Evolutionary conservation across 2,113 vertebrate species (phyloP).

Genomic region (Marcusenius ussheri): DNA sequence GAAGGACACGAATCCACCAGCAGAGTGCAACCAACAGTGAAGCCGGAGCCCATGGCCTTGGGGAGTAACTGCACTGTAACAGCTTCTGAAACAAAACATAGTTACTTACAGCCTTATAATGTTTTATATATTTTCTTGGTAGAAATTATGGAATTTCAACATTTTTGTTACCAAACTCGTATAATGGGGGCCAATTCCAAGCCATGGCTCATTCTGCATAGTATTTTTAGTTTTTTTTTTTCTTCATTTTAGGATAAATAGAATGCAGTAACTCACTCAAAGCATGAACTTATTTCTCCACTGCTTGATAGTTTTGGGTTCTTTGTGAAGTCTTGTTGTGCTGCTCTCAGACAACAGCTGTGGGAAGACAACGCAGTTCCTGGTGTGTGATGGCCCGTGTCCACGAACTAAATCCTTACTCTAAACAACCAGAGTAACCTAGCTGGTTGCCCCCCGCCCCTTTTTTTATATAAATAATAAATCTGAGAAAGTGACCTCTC

Average conservation of each 20-base stretch:
- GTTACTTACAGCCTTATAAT: conserved; percentile 96
- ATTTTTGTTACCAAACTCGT: conserved; percentile 77
- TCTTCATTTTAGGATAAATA: conserved; percentile 63
- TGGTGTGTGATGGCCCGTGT: conserved; percentile 20
- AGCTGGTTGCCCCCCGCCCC: conserved; percentile 24
- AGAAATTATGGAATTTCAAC: conserved; percentile 73
- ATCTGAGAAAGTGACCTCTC: conserved; percentile 53
- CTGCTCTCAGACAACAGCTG: conserved; percentile 84
- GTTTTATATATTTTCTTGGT: conserved; percentile 98
- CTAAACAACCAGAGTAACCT: conserved; percentile 63
- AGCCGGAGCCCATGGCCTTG: conserved; percentile 74
- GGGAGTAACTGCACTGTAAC: conserved; percentile 94
- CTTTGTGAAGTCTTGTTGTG: conserved; percentile 79
- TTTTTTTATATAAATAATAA: background rate
- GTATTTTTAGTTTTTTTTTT: conserved; percentile 66
- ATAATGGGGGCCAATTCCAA: conserved; percentile 71
- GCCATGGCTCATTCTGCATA: conserved; percentile 74
- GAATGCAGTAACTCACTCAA: conserved; percentile 65
- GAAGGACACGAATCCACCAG: conserved; percentile 91
- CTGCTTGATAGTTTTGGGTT: conserved; percentile 86
- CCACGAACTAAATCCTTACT: conserved; percentile 48
- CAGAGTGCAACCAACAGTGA: conserved; percentile 99
- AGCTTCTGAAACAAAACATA: conserved; percentile 83
- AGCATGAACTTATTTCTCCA: conserved; percentile 80
- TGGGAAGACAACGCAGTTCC: conserved; percentile 63